Conservation (phyloP, 2,113 vertebrate genomes). For the Acrocephalus arundinaceus region DNA sequence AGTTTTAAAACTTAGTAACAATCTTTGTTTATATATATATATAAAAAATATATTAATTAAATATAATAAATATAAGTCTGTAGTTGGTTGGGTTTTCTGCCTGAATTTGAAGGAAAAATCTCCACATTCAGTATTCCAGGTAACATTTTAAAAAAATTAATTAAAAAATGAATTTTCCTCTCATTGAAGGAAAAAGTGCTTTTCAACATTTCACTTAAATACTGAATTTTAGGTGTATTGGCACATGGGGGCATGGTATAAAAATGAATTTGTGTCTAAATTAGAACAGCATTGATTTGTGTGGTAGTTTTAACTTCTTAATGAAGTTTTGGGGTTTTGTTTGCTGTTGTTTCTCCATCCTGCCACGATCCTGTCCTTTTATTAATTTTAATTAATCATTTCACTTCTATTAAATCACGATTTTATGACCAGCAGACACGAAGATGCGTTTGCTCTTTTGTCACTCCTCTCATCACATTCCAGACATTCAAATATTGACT, state of each 20-base stretch:
- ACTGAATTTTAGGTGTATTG: not conserved
- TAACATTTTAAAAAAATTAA: not conserved
- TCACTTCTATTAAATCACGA: not conserved
- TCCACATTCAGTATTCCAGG: not conserved
- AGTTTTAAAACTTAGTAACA: not conserved
- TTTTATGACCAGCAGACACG: not conserved
- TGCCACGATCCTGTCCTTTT: accelerated
- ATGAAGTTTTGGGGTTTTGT: not conserved
- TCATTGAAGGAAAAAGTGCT: not conserved
- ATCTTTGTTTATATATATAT: not conserved
- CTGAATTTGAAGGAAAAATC: not conserved
- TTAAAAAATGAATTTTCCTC: not conserved
- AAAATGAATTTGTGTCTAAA: not conserved
- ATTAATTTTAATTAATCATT: not conserved
- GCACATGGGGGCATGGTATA: not conserved
- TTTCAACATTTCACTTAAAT: not conserved
- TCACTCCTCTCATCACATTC: not conserved
- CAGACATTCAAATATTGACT: not conserved
- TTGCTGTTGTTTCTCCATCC: not conserved
- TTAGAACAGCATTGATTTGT: not conserved
- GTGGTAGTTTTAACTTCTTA: not conserved
- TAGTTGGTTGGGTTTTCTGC: not conserved
- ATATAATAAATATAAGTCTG: not conserved
- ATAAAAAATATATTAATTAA: too few species aligned
- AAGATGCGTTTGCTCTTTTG: not conserved